phyloP scores from a whole-genome alignment of 2,797 vertebrate species.

The Mus spretus region DNA sequence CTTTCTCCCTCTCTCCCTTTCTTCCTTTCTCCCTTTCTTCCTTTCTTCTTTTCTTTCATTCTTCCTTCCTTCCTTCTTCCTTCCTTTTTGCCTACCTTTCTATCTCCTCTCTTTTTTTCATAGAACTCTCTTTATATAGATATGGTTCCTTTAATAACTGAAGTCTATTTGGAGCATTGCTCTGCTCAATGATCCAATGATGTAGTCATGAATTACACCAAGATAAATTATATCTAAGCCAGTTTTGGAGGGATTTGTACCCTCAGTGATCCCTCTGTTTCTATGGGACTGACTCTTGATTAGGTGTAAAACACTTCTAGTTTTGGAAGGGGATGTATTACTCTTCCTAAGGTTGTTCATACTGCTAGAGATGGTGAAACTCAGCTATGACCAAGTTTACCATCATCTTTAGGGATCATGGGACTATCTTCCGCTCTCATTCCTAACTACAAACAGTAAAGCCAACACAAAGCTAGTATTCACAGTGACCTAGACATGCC shows the following conservation, averaged over 20 bases:
- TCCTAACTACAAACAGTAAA: not conserved
- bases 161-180: constrained; percentile 14
- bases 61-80: too few species aligned
- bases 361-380: too few species aligned
- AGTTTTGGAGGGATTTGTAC: not conserved
- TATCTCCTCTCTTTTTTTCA: too few species aligned
- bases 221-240: not conserved
- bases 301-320: not conserved
- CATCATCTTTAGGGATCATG: not conserved
- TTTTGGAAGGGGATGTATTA: not conserved
- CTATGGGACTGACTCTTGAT: too few species aligned
- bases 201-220: not conserved
- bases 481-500: not conserved
- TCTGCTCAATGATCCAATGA: not conserved
- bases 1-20: not conserved
- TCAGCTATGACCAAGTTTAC: not conserved
- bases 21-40: fast-evolving
- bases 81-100: not conserved
- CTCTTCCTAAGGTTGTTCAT: not conserved
- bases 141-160: not conserved
- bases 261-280: not conserved
- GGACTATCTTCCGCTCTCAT: not conserved
- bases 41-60: not conserved
- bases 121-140: not conserved
- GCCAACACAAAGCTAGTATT: not conserved